Conservation (phyloP, 2,797 vertebrate genomes). For the Heterohyrax brucei region DNA sequence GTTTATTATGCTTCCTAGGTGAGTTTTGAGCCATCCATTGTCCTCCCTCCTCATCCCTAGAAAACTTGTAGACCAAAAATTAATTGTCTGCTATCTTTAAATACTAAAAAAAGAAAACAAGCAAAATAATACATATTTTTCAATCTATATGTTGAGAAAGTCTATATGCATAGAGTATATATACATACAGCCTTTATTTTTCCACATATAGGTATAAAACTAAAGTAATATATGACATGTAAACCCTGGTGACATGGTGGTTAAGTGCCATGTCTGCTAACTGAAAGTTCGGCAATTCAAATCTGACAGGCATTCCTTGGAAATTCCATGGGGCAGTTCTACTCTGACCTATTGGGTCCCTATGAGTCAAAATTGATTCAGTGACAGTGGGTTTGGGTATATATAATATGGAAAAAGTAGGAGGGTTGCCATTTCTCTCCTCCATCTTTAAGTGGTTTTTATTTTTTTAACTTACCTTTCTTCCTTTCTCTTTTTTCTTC, state of each 20-base stretch:
- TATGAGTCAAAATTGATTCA: no score
- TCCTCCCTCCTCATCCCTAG: not conserved
- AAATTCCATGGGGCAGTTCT: no score
- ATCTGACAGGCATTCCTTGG: no score
- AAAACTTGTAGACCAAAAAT: constrained; percentile 21
- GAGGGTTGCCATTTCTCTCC: not conserved
- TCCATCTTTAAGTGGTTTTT: not conserved
- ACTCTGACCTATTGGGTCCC: no score
- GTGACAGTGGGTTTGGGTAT: not conserved
- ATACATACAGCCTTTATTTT: no score
- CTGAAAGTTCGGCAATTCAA: no score
- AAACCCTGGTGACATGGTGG: no score
- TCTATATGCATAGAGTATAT: not conserved
- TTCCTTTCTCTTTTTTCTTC: not conserved
- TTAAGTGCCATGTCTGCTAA: no score
- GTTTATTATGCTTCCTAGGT: not conserved
- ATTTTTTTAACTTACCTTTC: not conserved
- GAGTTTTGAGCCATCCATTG: not conserved
- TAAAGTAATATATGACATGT: no score
- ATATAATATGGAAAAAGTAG: not conserved
- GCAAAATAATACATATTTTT: not conserved
- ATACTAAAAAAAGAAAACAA: not conserved
- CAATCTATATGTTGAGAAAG: not conserved
- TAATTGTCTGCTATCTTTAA: not conserved
- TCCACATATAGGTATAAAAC: no score